These are phyloP conservation scores for Crepidodera aurea DNA, from an alignment of 2,888 invertebrate genomes.

Conservation along the genomic window DNA sequence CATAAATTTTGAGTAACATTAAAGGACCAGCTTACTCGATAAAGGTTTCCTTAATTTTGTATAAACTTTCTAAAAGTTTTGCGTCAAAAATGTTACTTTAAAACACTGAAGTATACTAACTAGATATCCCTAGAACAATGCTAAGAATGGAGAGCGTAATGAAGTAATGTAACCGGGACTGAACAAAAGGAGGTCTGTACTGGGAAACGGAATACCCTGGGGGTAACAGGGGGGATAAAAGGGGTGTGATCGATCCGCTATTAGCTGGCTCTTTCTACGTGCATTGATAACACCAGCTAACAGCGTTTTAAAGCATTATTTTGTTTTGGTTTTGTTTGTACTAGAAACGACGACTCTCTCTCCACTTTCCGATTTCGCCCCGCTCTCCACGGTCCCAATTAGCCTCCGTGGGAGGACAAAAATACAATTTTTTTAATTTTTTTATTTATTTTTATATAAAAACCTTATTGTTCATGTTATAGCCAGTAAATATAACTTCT, in stretches of 20 bases:
- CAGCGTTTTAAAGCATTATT: slow-evolving; percentile 42
- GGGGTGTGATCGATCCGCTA: slow-evolving; percentile 42
- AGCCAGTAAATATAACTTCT: no score
- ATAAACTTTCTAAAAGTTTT: neutral
- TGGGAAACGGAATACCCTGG: slow-evolving; percentile 7
- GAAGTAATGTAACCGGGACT: slow-evolving; percentile 39
- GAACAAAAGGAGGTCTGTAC: slow-evolving; percentile 26
- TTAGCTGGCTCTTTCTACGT: slow-evolving; percentile 41
- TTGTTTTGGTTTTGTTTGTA: slow-evolving; percentile 40
- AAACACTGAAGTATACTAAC: neutral
- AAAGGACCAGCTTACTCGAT: no score
- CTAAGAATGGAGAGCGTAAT: slow-evolving; percentile 43
- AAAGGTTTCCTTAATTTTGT: no score
- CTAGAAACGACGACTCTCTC: slow-evolving; percentile 26
- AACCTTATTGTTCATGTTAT: no score
- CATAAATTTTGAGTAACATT: no score
- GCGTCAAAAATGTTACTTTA: neutral
- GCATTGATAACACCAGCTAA: slow-evolving; percentile 43
- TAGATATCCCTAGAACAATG: slow-evolving; percentile 24
- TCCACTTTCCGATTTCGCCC: slow-evolving; percentile 1
- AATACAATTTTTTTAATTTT: no score
- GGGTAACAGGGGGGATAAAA: slow-evolving; percentile 21
- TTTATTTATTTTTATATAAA: no score
- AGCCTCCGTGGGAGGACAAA: neutral
- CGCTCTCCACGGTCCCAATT: no score